A percentile compares a stretch with the other conserved stretches of the same genome.
phyloP scores from a whole-genome alignment of 2,113 vertebrate genomes.

The Nansenia antarctica region DNA sequence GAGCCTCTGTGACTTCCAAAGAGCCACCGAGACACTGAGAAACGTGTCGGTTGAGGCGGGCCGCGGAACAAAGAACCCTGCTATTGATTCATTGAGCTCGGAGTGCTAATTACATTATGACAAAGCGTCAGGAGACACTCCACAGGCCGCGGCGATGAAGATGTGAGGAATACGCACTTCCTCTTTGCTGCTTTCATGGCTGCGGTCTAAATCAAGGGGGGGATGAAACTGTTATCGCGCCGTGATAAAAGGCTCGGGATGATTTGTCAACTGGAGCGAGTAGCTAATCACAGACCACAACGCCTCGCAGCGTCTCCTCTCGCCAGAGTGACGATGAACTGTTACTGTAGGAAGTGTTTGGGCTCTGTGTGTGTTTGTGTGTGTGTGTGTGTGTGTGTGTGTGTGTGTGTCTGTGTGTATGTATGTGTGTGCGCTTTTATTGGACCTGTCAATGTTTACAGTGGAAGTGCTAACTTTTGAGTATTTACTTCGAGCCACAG shows the following conservation, averaged over 20 bases:
- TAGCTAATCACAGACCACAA: conserved; percentile 72
- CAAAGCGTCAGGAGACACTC: conserved; percentile 64
- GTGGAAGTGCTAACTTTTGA: background rate
- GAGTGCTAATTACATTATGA: conserved; percentile 62
- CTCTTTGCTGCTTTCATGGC: conserved; percentile 50
- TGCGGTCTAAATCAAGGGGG: conserved; percentile 68
- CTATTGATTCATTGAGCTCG: conserved; percentile 64
- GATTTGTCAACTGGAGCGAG: conserved; percentile 72
- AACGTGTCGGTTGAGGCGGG: conserved; percentile 12
- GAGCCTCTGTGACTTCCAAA: too few species aligned
- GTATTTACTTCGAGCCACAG: background rate
- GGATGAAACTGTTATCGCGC: conserved; percentile 69
- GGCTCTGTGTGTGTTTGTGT: conserved; percentile 57
- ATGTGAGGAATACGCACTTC: conserved; percentile 60
- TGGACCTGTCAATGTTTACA: too few species aligned
- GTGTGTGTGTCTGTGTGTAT: background rate
- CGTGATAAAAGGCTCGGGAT: conserved; percentile 65
- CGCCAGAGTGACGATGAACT: conserved; percentile 70
- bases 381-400: conserved; percentile 41
- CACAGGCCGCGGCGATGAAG: conserved; percentile 63
- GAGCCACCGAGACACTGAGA: background rate
- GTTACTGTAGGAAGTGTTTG: conserved; percentile 67
- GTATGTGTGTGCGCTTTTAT: too few species aligned
- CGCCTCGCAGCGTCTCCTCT: conserved; percentile 66
- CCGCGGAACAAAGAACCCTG: conserved; percentile 32